Percentiles rank a stretch among this genome's conserved stretches.
Evolutionary conservation across 2,888 invertebrate genomes (phyloP).

Genomic region (Apotomis turbidana): DNA sequence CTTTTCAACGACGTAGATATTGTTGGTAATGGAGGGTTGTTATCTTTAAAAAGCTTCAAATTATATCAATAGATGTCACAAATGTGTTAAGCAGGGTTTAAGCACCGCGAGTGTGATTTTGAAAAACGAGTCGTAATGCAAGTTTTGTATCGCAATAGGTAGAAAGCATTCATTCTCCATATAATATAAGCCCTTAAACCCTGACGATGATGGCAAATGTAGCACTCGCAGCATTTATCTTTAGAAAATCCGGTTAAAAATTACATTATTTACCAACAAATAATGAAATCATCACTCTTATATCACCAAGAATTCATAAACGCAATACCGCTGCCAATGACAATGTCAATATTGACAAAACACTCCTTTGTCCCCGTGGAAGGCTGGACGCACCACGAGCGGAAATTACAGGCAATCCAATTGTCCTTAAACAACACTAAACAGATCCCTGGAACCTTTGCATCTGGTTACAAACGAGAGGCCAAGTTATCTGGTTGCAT

Average conservation of each 20-base stretch:
- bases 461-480: neutral
- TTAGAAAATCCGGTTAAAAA: no score
- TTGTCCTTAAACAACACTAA: constrained; percentile 3
- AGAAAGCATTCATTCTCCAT: no score
- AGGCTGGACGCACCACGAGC: constrained; percentile 2
- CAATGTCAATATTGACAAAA: constrained; percentile 29
- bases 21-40: neutral
- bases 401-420: constrained; percentile 17
- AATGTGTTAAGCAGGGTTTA: no score
- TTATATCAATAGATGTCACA: no score
- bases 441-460: neutral
- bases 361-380: constrained; percentile 16
- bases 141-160: no score
- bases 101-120: no score
- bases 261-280: neutral
- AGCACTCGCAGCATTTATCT: no score
- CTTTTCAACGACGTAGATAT: neutral
- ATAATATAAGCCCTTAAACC: no score
- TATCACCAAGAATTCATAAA: neutral
- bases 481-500: neutral
- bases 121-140: no score
- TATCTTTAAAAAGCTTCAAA: no score
- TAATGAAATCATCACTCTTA: neutral
- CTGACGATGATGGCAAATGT: no score
- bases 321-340: neutral